Evolutionary conservation across 1,140 invertebrate species (phyloP), one percentile per base, ranked within the genome.

Genomic region (Mya arenaria): DNA sequence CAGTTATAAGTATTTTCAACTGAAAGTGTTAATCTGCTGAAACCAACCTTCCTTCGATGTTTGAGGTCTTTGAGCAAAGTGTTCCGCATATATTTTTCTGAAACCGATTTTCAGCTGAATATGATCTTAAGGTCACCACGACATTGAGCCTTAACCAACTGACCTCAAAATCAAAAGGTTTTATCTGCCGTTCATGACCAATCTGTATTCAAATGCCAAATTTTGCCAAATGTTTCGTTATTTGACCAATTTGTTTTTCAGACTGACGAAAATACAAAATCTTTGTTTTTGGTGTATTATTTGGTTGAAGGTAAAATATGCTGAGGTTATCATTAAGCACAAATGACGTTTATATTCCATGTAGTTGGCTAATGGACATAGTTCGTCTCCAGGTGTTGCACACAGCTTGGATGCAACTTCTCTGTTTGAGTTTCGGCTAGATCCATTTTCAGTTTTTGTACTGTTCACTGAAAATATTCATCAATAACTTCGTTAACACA

Each of bases 391-490:
- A 10, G 44, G 66, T 48, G 13, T 69, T 48, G 37, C 66, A 69
- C 44, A 69, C 2, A 52, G 25, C 44, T 72, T 72, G 19, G 60
- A 60, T 3, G 66, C 8, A 25, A n/a, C 39, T 25, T 8, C 17
- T 72, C 78, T 72, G 17, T 36, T 0, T 28, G 36, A 37, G n/a
- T 56, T 28, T 39, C 30, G 4, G 15, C 58, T 81, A 13, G 68
- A 39, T 63, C 68, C 78, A 39, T 1, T 81, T 17, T 58, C 19
- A 8, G 68, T 72, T 72, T 81, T 81, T 1, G 68, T 81, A 2
- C 19, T 63, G 37, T 58, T 48, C 58, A 72, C 78, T 81, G 78
- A 72, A 72, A 81, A 34, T 56, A 66, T 66, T 66, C 34, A 39
- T n/a, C n/a, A n/a, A n/a, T n/a, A n/a, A n/a, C n/a, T n/a, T n/a